Conservation (phyloP, 2,113 vertebrate species). For the Carettochelys insculpta region DNA sequence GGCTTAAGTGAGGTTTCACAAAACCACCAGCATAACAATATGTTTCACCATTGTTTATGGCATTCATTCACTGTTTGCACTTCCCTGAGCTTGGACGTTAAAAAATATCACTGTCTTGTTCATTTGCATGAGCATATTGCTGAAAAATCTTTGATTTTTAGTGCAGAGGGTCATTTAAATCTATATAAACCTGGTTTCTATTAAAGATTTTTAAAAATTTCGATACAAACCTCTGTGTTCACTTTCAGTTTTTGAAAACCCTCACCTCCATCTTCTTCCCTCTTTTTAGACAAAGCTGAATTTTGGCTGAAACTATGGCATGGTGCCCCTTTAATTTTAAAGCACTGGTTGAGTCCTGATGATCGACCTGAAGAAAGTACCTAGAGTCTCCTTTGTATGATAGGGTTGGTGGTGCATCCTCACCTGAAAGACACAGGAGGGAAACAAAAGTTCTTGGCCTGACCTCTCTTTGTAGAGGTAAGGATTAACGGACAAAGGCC, state of each 20-base stretch:
- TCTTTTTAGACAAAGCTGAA: background rate
- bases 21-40: background rate
- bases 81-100: background rate
- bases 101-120: conserved; percentile 11
- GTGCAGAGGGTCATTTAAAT: background rate
- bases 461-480: no score
- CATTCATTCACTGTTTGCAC: background rate
- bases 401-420: background rate
- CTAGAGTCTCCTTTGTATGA: background rate
- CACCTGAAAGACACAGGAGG: no score
- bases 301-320: background rate
- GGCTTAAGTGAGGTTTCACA: background rate
- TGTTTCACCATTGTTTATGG: background rate
- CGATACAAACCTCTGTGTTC: background rate
- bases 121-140: background rate
- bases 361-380: background rate
- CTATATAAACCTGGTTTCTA: background rate
- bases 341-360: background rate
- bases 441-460: no score
- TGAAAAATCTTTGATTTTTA: background rate
- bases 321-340: background rate
- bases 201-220: background rate
- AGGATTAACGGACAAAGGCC: background rate
- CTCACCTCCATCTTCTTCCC: background rate
- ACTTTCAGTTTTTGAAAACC: background rate